Evolutionary conservation across 2,888 invertebrate species (phyloP), one percentile per base, ranked within the genome.

Genomic region (Ephialtes manifestator): DNA sequence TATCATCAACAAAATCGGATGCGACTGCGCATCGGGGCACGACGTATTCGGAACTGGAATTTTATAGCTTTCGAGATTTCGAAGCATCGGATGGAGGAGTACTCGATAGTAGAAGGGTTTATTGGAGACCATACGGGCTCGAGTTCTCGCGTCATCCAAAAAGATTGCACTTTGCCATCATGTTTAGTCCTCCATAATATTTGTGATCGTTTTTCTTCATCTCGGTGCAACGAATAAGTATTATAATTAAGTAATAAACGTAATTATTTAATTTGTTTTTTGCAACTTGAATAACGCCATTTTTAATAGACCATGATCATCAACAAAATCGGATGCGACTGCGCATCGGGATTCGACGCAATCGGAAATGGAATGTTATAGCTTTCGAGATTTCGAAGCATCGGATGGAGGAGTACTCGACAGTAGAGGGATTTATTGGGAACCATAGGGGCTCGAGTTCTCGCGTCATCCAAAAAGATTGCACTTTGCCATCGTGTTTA

Each of bases 21-120:
- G 15, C 24, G 15, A 48, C 24, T 46, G 67, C n/a, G 13, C 8
- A 46, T 48, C 43, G 48, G 10, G 15, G 15, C 24, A n/a, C 28
- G 20, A 20, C 11, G 35, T 3, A 31, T 15, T 24, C 28, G 67
- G 48, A 43, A 43, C 46, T 24, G 67, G 39, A 67, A 67, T 67
- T 67, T 67, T 46, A 67, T 67, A 67, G 24, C 24, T 8, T 13
- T 67, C 67, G 67, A 78, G 55, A 70, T 78, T 68, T 68, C 15
- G 65, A 58, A 72, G 2, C 58, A 20, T 55, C 55, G 35, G 28
- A 48, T 18, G n/a, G 75, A 18, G 11, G 18, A 58, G 43, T 55
- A 63, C 48, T 46, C 35, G 31, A 48, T 20, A 20, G 60, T 63
- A 51, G 11, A 51, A 72, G 46, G n/a, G 43, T 51, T 77, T n/a